Evolutionary conservation across 2,888 invertebrate species (phyloP).

Genomic region (Trachelus tabidus): DNA sequence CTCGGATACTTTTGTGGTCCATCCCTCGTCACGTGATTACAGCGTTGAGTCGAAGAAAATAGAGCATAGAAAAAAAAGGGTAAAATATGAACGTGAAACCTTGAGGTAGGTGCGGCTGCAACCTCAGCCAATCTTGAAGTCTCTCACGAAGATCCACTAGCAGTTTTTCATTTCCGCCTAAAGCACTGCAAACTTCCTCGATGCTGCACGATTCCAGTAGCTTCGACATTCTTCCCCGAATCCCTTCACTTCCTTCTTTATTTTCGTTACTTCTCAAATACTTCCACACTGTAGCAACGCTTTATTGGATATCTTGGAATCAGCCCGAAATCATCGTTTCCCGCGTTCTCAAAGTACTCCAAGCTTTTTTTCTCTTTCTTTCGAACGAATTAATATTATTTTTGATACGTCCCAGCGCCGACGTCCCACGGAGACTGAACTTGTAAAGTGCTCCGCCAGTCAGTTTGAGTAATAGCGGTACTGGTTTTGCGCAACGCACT

Average conservation of each 20-base stretch:
- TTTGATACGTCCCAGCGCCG: not conserved
- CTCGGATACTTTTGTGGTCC: not conserved
- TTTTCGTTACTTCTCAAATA: not conserved
- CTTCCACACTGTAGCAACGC: not conserved
- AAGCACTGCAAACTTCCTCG: slow-evolving; percentile 36
- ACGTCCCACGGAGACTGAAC: not conserved
- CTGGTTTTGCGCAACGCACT: not conserved
- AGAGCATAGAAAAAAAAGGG: not conserved
- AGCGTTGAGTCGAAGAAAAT: not conserved
- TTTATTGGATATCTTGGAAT: not conserved
- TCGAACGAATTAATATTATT: not conserved
- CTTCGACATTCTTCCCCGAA: slow-evolving; percentile 20
- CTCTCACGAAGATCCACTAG: slow-evolving; percentile 41
- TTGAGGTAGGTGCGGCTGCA: slow-evolving; percentile 62
- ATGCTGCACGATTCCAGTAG: slow-evolving; percentile 36
- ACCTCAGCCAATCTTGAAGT: slow-evolving; percentile 55
- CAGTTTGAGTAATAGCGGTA: not conserved
- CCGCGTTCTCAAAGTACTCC: not conserved
- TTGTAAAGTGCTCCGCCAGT: not conserved
- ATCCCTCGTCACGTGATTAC: not conserved
- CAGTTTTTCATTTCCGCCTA: slow-evolving; percentile 39
- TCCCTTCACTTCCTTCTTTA: not conserved
- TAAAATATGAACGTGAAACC: slow-evolving; percentile 40
- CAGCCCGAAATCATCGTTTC: not conserved
- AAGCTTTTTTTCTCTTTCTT: not conserved